Evolutionary conservation across 2,113 vertebrate genomes (phyloP), one percentile per base, ranked within the genome.

Genomic region (Poicephalus gulielmi): DNA sequence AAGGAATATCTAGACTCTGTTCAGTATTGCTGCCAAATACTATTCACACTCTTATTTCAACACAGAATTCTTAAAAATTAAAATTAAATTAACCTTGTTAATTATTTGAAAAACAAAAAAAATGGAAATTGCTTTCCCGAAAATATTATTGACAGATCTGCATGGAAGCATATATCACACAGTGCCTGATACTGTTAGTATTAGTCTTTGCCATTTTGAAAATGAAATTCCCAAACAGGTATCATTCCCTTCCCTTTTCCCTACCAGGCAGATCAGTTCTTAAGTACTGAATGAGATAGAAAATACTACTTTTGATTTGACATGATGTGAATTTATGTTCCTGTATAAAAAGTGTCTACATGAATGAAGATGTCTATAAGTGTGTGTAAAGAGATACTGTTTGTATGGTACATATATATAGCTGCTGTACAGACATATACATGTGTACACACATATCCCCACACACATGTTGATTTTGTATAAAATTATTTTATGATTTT

Each of bases 1-100:
- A 53, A 90, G 18, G 59, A 84, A 50, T 53, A 73, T 66, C 35
- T 83, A n/a, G 4, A 0, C 4, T 90, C 82, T 79, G 59, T 88
- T 94, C 49, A 71, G 31, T 74, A 49, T 53, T 88, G 69, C 76
- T 96, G 94, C 76, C 96, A 95, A 96, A 96, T 90, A 83, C 33
- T 84, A 83, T 95, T 96, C 86, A 94, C 95, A 93, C 90, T 88
- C 90, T 90, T 95, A 80, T 85, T 96, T 97, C 84, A 86, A 49
- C 81, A 80, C 57, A 62, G 62, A 95, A 77, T 90, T 75, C 20
- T 69, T 94, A 86, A 20, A 90, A 93, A 94, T 87, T 88, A 84
- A 74, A 93, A 86, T 85, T 41, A 50, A 67, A 95, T 94, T 96
- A 92, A 92, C 85, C 92, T 94, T 88, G 90, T 80, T 95, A 89